Evolutionary conservation across 2,888 invertebrate species (phyloP).

Genomic region (Catocala sponsa): DNA sequence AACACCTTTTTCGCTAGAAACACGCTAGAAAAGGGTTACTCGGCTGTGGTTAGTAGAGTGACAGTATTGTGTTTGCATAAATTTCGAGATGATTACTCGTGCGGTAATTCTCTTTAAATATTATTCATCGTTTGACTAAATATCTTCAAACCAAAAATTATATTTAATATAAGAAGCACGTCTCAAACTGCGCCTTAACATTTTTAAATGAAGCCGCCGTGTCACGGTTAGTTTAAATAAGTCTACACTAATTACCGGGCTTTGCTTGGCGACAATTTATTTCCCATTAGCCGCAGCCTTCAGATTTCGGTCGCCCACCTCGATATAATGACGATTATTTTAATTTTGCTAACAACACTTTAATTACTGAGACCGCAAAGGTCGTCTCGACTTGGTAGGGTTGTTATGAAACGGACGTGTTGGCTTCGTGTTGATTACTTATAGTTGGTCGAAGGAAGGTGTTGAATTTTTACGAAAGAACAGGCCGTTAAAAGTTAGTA

Average conservation of each 20-base stretch:
- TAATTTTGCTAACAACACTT: slow-evolving; percentile 87
- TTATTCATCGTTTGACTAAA: no score
- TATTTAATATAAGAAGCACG: neutral
- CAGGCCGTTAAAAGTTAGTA: slow-evolving; percentile 27
- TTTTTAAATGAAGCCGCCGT: slow-evolving; percentile 62
- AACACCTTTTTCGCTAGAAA: no score
- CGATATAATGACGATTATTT: slow-evolving; percentile 70
- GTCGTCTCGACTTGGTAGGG: slow-evolving; percentile 56
- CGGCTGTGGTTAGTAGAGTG: no score
- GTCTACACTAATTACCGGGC: slow-evolving; percentile 79
- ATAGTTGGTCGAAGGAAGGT: slow-evolving; percentile 7
- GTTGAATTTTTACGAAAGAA: slow-evolving; percentile 27
- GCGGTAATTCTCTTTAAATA: no score
- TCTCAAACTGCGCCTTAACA: slow-evolving; percentile 59
- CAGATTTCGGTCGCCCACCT: slow-evolving; percentile 81
- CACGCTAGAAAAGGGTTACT: no score
- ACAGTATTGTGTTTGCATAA: no score
- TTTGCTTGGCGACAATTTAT: slow-evolving; percentile 84
- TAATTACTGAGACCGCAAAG: slow-evolving; percentile 76
- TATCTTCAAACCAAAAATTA: no score
- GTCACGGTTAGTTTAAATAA: slow-evolving; percentile 81
- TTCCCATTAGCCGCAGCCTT: slow-evolving; percentile 84
- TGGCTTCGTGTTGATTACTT: slow-evolving; percentile 27
- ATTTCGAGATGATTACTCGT: no score
- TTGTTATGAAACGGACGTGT: slow-evolving; percentile 48